A percentile compares a stretch with the other conserved stretches of the same genome.
phyloP scores from a whole-genome alignment of 92 coral and sea anemone species.

The Zoanthus gigantus region DNA sequence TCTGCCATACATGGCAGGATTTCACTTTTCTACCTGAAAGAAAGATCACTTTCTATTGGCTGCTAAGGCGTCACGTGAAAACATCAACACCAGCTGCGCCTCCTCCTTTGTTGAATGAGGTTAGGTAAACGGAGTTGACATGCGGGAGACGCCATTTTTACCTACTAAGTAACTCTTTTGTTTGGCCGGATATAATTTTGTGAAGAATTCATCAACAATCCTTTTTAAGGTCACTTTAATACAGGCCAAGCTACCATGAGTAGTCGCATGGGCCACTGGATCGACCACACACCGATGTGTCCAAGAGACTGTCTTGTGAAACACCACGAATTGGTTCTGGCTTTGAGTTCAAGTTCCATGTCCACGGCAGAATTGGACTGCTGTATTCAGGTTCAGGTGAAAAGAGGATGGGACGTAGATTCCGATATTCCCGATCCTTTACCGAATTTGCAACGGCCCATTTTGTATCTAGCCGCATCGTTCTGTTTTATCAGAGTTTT shows the following conservation, averaged over 20 bases:
- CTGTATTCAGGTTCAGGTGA: slow-evolving; percentile 43
- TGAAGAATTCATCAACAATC: not conserved
- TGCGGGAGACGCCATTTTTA: slow-evolving; percentile 49
- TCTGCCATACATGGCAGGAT: not conserved
- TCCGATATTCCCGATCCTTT: slow-evolving; percentile 42
- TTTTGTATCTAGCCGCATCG: slow-evolving; percentile 40
- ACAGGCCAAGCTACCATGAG: slow-evolving; percentile 6
- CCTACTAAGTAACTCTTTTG: slow-evolving; percentile 39
- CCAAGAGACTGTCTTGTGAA: slow-evolving; percentile 38
- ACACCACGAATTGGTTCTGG: slow-evolving; percentile 45
- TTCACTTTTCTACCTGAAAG: slow-evolving; percentile 45
- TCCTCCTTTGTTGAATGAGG: slow-evolving; percentile 43
- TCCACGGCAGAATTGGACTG: slow-evolving; percentile 46
- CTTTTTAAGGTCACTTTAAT: not conserved
- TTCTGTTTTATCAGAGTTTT: slow-evolving; percentile 45
- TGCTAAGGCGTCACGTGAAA: slow-evolving; percentile 28
- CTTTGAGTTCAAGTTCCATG: slow-evolving; percentile 45
- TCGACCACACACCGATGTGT: slow-evolving; percentile 48
- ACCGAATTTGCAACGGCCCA: slow-evolving; percentile 30
- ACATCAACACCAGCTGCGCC: slow-evolving; percentile 44
- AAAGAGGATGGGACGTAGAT: slow-evolving; percentile 48
- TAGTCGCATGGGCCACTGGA: slow-evolving; percentile 41
- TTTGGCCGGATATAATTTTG: slow-evolving; percentile 18
- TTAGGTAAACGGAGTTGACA: slow-evolving; percentile 38
- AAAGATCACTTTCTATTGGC: slow-evolving; percentile 28